These are phyloP conservation scores for Columba livia DNA, from an alignment of 2,113 vertebrate genomes.

Conservation along the genomic window DNA sequence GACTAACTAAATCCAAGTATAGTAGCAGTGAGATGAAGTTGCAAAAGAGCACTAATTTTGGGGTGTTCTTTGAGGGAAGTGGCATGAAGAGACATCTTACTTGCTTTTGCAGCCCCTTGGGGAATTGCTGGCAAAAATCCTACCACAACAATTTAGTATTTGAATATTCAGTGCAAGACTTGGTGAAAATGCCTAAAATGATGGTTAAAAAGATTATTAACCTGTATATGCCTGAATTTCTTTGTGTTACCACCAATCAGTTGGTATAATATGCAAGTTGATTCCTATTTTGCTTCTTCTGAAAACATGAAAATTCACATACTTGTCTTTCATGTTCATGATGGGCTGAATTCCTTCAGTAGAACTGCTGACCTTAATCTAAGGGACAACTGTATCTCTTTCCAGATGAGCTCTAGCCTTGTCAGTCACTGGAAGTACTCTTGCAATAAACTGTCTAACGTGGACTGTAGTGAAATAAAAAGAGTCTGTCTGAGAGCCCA, in stretches of 20 bases:
- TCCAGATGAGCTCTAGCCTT: background rate
- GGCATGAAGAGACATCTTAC: background rate
- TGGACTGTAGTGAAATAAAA: no score
- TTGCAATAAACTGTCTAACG: background rate
- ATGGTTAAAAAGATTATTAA: background rate
- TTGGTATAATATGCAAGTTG: background rate
- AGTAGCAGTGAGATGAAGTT: background rate
- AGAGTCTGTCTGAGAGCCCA: background rate
- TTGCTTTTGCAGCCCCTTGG: background rate
- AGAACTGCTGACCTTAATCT: background rate
- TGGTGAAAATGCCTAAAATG: background rate
- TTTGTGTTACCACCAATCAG: background rate
- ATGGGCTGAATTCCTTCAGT: background rate
- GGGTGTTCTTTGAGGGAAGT: background rate
- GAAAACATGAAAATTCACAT: fast-evolving
- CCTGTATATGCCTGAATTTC: background rate
- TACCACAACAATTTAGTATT: background rate
- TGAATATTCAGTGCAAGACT: background rate
- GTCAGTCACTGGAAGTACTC: background rate
- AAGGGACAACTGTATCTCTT: background rate
- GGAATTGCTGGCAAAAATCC: background rate
- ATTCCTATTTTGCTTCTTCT: background rate
- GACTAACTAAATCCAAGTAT: background rate
- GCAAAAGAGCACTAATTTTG: background rate
- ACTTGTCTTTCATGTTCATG: background rate